phyloP scores from a whole-genome alignment of 2,797 vertebrate genomes.

The Mycteria americana region DNA sequence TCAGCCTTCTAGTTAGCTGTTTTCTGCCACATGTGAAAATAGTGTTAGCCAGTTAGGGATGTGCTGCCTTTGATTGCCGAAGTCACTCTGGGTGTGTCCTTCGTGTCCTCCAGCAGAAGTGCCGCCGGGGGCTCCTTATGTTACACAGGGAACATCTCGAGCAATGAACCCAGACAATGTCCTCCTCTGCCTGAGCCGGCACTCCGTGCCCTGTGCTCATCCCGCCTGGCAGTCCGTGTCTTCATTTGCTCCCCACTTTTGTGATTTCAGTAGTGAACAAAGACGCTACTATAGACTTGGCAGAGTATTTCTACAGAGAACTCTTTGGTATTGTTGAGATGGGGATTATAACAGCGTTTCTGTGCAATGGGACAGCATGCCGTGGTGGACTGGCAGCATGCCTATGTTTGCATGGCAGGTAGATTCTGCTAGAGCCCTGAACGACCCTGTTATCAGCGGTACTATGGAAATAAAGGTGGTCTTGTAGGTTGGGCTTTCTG shows the following conservation, averaged over 20 bases:
- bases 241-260: not conserved
- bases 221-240: not conserved
- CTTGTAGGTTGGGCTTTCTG: not conserved
- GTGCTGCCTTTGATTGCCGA: not conserved
- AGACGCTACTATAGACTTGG: not conserved
- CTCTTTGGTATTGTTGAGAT: not conserved
- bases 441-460: not conserved
- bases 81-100: not conserved
- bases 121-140: fast-evolving
- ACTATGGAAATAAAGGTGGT: not conserved
- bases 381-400: not conserved
- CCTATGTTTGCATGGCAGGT: not conserved
- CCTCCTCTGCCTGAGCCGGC: not conserved
- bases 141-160: not conserved
- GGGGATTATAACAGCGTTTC: not conserved
- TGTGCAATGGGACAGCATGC: not conserved
- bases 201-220: not conserved
- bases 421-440: not conserved
- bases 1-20: not conserved
- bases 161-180: not conserved
- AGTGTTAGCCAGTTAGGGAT: not conserved
- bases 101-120: fast-evolving
- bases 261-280: not conserved
- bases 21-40: not conserved
- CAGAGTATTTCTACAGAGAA: not conserved